Base-by-base conservation (phyloP, 2,888 invertebrate species). In the Chymomyza procnemis region DNA sequence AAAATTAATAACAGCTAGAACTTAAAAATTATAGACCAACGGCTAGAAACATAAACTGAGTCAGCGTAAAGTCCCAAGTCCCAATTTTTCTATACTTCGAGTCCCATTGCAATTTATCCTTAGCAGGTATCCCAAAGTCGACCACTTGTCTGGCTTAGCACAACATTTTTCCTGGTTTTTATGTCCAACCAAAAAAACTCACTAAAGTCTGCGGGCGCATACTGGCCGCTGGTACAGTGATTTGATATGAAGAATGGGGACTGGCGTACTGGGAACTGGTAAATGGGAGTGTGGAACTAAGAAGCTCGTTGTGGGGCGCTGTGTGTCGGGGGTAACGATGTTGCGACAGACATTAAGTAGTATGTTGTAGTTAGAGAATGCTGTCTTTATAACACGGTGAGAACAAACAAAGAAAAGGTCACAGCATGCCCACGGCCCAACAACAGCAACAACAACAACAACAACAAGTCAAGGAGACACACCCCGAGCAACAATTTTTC, bases 401-500 rank as follows among this genome's bases (percentile, higher is more conserved):
- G 78, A 80, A 76, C 71, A 78, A 84, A 75, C 78, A 78, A 74
- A 79, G 77, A 73, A 87, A 85, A 81, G 78, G 85, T 83, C 83
- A 81, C 76, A 78, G 79, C 76, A 73, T 72, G 82, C 84, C 86
- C 73, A 73, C 76, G 76, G 81, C 79, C 66, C 56, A 73, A 59
- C 67, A 69, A 52, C 41, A 64, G 67, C 47, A 71, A 16, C 26
- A 59, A 50, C 69, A 66, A 61, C 48, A 70, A 69, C 52, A 66
- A 64, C 56, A 75, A 66, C 71, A 76, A 80, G 76, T 70, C 71
- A 64, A 73, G 59, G 55, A 71, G 74, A 79, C 85, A 78, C 87
- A 85, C 88, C 86, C 81, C 76, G 71, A 76, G 82, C 75, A 84
- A 78, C 80, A 80, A 88, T 87, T 88, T 88, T 89, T 89, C 89